Conservation (phyloP, 2,797 vertebrate genomes). For the Fringilla coelebs region DNA sequence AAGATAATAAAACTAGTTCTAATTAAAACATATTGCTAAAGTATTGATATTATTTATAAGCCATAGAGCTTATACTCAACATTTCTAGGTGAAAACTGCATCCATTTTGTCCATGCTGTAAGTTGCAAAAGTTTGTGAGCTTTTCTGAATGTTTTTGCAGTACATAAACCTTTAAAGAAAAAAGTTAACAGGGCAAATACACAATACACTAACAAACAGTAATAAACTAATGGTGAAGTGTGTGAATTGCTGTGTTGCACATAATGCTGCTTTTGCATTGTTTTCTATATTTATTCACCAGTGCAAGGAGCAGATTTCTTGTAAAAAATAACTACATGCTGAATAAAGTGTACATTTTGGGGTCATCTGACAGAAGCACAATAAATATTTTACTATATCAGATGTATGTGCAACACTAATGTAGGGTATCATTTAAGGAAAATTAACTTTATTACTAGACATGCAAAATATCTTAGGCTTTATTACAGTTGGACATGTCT, state of each 20-base stretch:
- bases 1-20: constrained; percentile 58
- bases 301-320: not conserved
- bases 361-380: not conserved
- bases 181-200: constrained; percentile 72
- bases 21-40: constrained; percentile 62
- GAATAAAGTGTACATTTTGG: not conserved
- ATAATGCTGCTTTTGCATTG: constrained; percentile 33
- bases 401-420: not conserved
- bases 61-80: constrained; percentile 77
- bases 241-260: not conserved
- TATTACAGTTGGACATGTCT: constrained; percentile 25
- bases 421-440: not conserved
- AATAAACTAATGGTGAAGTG: constrained; percentile 48
- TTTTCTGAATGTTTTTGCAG: constrained; percentile 70
- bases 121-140: constrained; percentile 75
- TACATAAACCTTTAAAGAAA: constrained; percentile 73
- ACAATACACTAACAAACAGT: constrained; percentile 61
- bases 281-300: constrained; percentile 44
- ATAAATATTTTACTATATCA: not conserved
- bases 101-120: constrained; percentile 79
- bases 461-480: not conserved
- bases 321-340: not conserved
- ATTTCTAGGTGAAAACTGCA: constrained; percentile 75
- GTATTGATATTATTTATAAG: constrained; percentile 69
- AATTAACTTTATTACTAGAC: constrained; percentile 30